Evolutionary conservation across 2,888 invertebrate genomes (phyloP).

Genomic region (Ischnus inquisitorius): DNA sequence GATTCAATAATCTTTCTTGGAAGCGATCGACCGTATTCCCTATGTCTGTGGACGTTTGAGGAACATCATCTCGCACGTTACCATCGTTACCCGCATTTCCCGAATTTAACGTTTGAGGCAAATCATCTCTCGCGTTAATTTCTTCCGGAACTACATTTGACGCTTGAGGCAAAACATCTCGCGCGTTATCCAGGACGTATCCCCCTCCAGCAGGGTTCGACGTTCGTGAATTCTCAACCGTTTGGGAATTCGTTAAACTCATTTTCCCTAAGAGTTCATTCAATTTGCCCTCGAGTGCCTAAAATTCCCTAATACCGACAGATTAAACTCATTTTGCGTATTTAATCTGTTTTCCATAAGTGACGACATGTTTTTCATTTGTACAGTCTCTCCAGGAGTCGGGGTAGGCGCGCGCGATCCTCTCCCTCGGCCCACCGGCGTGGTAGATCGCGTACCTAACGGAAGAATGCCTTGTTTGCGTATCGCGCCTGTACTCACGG

Average conservation of each 20-base stretch:
- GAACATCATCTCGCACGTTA: not conserved
- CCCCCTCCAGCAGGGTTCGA: not conserved
- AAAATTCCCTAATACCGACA: not conserved
- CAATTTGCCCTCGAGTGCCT: constrained; percentile 17
- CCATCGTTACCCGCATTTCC: too few relatives aligned
- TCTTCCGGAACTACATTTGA: not conserved
- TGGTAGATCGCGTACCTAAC: too few relatives aligned
- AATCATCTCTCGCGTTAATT: not conserved
- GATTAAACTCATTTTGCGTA: too few relatives aligned
- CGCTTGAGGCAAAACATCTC: not conserved
- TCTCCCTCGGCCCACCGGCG: too few relatives aligned
- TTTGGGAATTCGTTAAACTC: not conserved
- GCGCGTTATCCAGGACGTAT: not conserved
- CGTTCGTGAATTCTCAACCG: not conserved
- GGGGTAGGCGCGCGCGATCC: too few relatives aligned
- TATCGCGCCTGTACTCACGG: too few relatives aligned
- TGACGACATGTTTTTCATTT: too few relatives aligned
- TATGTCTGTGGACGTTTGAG: not conserved
- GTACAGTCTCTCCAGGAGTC: too few relatives aligned
- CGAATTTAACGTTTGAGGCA: too few relatives aligned
- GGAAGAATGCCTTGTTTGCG: too few relatives aligned
- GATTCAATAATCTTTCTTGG: constrained; percentile 20
- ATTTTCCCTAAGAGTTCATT: not conserved
- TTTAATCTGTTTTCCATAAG: too few relatives aligned
- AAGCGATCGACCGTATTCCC: not conserved